A percentile compares a stretch with the other conserved stretches of the same genome.
These are phyloP conservation scores for Armadillidium nasatum DNA, from an alignment of 1,140 invertebrate genomes.

Conservation along the genomic window DNA sequence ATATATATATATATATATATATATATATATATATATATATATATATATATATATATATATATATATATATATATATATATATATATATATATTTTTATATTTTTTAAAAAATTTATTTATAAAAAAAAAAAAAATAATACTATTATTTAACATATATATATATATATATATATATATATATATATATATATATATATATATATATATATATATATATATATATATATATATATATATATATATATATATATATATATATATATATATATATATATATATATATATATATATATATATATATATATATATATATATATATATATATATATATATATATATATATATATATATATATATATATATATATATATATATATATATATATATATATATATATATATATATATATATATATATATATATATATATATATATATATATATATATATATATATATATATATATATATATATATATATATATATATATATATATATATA, in stretches of 20 bases:
- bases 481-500: constrained; percentile 25
- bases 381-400: constrained; percentile 20
- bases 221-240: not conserved
- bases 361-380: constrained; percentile 25
- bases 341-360: constrained; percentile 30
- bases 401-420: constrained; percentile 26
- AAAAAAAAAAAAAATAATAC: too few species aligned
- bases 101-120: too few species aligned
- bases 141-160: too few species aligned
- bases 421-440: constrained; percentile 28
- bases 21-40: constrained; percentile 16
- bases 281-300: constrained; percentile 17
- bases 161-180: not conserved
- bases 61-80: constrained; percentile 30
- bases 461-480: constrained; percentile 31
- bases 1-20: not conserved
- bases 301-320: constrained; percentile 18
- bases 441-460: constrained; percentile 32
- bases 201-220: constrained; percentile 3
- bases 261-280: constrained; percentile 17
- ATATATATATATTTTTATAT: constrained; percentile 26
- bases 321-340: constrained; percentile 29
- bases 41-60: constrained; percentile 28
- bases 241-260: constrained; percentile 16
- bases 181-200: constrained; percentile 1